A percentile compares a stretch with the other conserved stretches of the same genome.
phyloP scores from a whole-genome alignment of 2,113 vertebrate genomes.

The Oriolus oriolus region DNA sequence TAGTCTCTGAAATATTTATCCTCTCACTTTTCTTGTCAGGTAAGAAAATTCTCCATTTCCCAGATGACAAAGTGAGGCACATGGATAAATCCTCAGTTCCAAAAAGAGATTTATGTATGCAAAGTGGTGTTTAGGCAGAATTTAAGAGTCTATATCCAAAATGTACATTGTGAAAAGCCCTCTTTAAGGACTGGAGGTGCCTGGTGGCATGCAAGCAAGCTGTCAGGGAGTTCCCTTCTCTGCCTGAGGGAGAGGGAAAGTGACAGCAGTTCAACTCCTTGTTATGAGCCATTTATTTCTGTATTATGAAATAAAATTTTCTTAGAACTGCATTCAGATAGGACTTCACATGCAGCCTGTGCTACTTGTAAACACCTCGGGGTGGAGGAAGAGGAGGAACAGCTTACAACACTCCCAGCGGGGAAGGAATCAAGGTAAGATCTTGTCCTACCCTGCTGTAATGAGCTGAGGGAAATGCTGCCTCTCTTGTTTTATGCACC shows the following conservation, averaged over 20 bases:
- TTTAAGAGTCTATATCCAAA: not conserved
- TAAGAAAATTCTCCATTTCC: slow-evolving; percentile 31
- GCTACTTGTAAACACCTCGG: not conserved
- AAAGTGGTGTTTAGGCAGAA: slow-evolving; percentile 2
- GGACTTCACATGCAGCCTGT: not conserved
- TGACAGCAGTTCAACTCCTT: not conserved
- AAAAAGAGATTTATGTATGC: not conserved
- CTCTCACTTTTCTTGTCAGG: slow-evolving; percentile 36
- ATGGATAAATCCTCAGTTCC: not conserved
- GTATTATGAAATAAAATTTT: not conserved
- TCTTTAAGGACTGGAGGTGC: not conserved
- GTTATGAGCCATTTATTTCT: not conserved
- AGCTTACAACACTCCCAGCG: not conserved
- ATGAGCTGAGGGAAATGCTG: not conserved
- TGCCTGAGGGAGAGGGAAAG: not conserved
- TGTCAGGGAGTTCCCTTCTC: not conserved
- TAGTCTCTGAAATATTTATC: slow-evolving; percentile 50
- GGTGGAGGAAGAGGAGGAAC: not conserved
- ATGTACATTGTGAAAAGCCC: not conserved
- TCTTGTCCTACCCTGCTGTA: not conserved
- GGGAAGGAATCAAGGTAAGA: not conserved
- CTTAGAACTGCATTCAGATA: not conserved
- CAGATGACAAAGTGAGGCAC: slow-evolving; percentile 7
- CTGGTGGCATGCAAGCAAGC: not conserved
- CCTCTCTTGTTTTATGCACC: not conserved